These are phyloP conservation scores for Pherbina coryleti DNA, from an alignment of 2,888 invertebrate genomes.

Conservation along the genomic window DNA sequence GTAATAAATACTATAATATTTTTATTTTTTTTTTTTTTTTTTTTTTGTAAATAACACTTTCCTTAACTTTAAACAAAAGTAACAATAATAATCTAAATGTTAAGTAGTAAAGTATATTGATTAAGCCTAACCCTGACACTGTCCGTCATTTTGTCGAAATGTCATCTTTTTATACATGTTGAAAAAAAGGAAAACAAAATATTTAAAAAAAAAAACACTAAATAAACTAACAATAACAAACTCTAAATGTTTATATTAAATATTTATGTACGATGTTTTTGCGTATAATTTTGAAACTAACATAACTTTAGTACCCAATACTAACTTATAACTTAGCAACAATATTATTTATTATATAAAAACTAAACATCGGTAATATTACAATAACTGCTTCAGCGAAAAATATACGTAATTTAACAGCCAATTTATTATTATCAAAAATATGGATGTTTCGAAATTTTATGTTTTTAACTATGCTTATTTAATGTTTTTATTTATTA, in stretches of 20 bases:
- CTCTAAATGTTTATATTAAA: too few relatives aligned
- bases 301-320: too few relatives aligned
- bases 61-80: background rate
- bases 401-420: background rate
- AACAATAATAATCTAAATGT: background rate
- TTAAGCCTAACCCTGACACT: background rate
- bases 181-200: too few relatives aligned
- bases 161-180: conserved; percentile 2
- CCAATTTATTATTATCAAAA: background rate
- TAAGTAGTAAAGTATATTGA: background rate
- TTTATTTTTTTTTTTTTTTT: too few relatives aligned
- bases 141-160: conserved; percentile 2
- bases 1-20: background rate
- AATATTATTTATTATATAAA: too few relatives aligned
- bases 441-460: background rate
- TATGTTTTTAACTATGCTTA: background rate
- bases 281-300: too few relatives aligned
- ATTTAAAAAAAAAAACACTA: too few relatives aligned
- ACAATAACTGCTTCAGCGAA: too few relatives aligned
- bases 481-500: background rate
- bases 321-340: too few relatives aligned
- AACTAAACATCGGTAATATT: too few relatives aligned
- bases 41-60: background rate
- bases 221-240: too few relatives aligned
- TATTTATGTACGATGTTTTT: too few relatives aligned